Percentiles rank a stretch among this genome's conserved stretches.
Conservation (phyloP, 2,797 vertebrate species). For the Triplophysa yarkandensis region DNA sequence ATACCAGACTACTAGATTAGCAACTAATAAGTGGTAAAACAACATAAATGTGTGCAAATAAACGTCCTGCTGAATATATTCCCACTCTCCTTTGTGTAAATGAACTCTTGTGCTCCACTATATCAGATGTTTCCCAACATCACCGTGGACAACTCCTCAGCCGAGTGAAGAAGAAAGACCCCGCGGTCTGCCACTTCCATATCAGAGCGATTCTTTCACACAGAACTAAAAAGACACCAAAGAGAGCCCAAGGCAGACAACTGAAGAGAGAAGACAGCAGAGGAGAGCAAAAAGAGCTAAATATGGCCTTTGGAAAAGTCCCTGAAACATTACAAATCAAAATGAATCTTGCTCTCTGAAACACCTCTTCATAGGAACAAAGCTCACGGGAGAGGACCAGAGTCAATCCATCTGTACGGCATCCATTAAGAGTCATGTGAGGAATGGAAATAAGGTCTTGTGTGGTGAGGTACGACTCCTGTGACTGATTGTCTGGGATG, state of each 20-base stretch:
- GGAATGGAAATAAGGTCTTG: conserved; percentile 55
- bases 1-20: not conserved
- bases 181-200: conserved; percentile 52
- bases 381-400: conserved; percentile 45
- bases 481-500: conserved; percentile 53
- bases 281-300: conserved; percentile 8
- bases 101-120: not conserved
- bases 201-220: conserved; percentile 52
- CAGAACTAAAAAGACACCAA: conserved; percentile 59
- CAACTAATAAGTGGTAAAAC: not conserved
- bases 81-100: not conserved
- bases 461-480: conserved; percentile 42
- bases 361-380: conserved; percentile 47
- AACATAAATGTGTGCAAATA: not conserved
- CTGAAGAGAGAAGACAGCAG: not conserved
- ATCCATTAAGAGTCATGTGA: conserved; percentile 52
- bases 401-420: conserved; percentile 53
- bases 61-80: not conserved
- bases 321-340: conserved; percentile 54
- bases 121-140: conserved; percentile 9
- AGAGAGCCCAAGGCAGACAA: conserved; percentile 54
- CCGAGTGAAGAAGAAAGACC: conserved; percentile 37
- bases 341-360: conserved; percentile 38
- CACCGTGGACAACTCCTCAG: conserved; percentile 13
- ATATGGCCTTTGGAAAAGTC: conserved; percentile 27